phyloP scores from a whole-genome alignment of 2,113 vertebrate genomes.

The Platichthys flesus region DNA sequence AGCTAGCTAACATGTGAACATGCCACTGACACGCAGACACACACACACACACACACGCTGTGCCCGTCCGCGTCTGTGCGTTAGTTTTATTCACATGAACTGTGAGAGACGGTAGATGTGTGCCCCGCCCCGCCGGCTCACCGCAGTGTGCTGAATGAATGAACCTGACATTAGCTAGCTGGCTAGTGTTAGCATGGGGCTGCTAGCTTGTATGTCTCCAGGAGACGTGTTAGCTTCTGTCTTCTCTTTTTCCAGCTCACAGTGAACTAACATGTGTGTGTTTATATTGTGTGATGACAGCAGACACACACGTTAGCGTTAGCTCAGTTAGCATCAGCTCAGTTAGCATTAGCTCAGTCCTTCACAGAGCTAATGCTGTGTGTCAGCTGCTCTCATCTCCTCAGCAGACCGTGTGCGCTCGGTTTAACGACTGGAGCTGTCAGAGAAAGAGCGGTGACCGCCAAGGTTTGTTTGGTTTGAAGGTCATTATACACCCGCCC shows the following conservation, averaged over 20 bases:
- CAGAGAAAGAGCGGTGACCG: background rate
- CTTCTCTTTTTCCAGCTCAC: background rate
- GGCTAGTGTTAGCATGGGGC: constrained; percentile 37
- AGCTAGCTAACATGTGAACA: constrained; percentile 3
- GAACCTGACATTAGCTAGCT: constrained; percentile 21
- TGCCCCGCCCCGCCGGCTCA: background rate
- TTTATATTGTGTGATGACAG: background rate
- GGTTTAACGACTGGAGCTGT: background rate
- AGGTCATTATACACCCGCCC: constrained; percentile 39
- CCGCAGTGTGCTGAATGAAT: constrained; percentile 41
- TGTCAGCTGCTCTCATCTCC: background rate
- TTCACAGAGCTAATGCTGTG: background rate
- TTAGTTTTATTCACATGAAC: background rate
- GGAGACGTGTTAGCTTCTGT: background rate
- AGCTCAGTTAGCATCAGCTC: background rate
- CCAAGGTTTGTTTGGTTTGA: constrained; percentile 49
- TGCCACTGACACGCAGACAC: accelerated
- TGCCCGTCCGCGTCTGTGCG: background rate
- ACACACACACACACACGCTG: accelerated
- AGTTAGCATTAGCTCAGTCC: background rate
- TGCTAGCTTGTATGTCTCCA: background rate
- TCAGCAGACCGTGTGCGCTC: background rate
- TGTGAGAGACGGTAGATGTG: background rate
- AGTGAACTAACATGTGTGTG: too few relatives aligned
- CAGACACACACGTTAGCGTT: background rate